A percentile compares a stretch with the other conserved stretches of the same genome.
Evolutionary conservation across 2,113 vertebrate species (phyloP).

Genomic region (Odobenus rosmarus): DNA sequence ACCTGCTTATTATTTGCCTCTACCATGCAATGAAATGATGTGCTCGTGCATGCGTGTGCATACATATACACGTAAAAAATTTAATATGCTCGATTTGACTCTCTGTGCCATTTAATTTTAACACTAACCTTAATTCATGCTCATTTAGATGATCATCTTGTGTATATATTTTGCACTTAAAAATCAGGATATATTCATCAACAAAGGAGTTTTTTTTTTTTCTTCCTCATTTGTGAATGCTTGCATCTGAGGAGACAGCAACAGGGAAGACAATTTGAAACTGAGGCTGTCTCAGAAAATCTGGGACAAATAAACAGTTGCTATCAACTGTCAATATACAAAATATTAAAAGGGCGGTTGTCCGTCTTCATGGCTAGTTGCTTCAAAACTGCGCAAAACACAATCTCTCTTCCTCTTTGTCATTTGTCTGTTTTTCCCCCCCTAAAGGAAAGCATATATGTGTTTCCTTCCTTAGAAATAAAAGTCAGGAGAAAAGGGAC

Average conservation of each 20-base stretch:
- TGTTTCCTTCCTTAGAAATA: slow-evolving; percentile 43
- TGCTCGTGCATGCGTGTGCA: neutral
- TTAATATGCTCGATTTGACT: neutral
- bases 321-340: neutral
- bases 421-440: neutral
- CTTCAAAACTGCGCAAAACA: neutral
- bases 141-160: neutral
- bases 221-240: neutral
- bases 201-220: neutral
- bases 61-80: neutral
- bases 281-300: slow-evolving; percentile 9
- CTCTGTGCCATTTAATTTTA: neutral
- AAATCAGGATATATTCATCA: slow-evolving; percentile 6
- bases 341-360: slow-evolving; percentile 13
- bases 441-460: neutral
- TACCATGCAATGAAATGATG: neutral
- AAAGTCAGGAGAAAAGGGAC: slow-evolving; percentile 10
- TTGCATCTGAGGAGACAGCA: slow-evolving; percentile 29
- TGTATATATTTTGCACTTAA: slow-evolving; percentile 35
- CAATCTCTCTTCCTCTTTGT: neutral
- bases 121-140: neutral
- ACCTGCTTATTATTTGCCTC: slow-evolving; percentile 1
- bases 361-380: neutral
- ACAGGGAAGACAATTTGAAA: neutral
- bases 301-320: slow-evolving; percentile 20